Evolutionary conservation across 2,888 invertebrate genomes (phyloP).

Genomic region (Odontomyia ornata): DNA sequence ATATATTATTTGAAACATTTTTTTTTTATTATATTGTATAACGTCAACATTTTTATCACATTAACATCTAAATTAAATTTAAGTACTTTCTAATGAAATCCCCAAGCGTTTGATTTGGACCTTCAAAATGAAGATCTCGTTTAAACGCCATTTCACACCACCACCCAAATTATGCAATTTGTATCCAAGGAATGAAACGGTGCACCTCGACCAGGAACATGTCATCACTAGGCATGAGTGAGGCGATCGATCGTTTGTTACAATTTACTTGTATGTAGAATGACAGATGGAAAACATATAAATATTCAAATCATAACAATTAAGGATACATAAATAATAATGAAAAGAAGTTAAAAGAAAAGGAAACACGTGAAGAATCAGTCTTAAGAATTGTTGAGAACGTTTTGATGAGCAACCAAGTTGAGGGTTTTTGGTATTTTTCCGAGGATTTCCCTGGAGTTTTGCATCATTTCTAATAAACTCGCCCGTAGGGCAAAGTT

Average conservation of each 20-base stretch:
- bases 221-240: background rate
- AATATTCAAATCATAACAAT: background rate
- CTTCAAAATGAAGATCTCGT: background rate
- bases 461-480: slow-evolving; percentile 55
- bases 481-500: slow-evolving; percentile 61
- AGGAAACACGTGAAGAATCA: slow-evolving; percentile 2
- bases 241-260: background rate
- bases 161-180: slow-evolving; percentile 7
- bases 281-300: background rate
- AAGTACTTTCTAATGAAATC: background rate
- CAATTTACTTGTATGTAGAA: background rate
- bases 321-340: slow-evolving; percentile 1
- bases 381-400: slow-evolving; percentile 34
- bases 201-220: slow-evolving; percentile 13
- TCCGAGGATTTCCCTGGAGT: background rate
- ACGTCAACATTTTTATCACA: slow-evolving; percentile 31
- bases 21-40: no score
- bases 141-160: background rate
- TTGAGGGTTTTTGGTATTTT: background rate
- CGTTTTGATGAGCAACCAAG: slow-evolving; percentile 18
- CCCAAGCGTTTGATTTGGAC: background rate
- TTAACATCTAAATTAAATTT: slow-evolving; percentile 32
- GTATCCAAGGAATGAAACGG: background rate
- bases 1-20: slow-evolving; percentile 1
- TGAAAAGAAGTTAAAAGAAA: background rate